Percentiles rank a stretch among this genome's conserved stretches.
These are phyloP conservation scores for Oligia strigilis DNA, from an alignment of 2,888 invertebrate species.

Conservation along the genomic window DNA sequence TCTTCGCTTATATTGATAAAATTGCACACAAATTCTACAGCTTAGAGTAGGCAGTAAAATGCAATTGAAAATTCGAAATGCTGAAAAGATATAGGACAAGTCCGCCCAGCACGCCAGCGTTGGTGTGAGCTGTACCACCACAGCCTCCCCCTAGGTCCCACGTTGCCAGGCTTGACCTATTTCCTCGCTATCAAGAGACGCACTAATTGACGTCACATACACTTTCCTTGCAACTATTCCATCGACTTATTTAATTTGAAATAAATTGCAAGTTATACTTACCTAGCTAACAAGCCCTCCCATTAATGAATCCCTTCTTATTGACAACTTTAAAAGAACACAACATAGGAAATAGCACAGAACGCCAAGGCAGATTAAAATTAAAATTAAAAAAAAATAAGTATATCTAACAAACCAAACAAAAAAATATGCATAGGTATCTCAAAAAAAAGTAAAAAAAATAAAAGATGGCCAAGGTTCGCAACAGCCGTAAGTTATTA, in stretches of 20 bases:
- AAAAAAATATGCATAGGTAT: background rate
- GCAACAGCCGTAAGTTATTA: conserved; percentile 20
- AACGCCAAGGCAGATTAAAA: conserved; percentile 3
- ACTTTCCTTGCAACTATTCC: conserved; percentile 36
- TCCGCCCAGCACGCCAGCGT: conserved; percentile 19
- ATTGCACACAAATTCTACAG: background rate
- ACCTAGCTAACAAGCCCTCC: background rate
- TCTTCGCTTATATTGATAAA: background rate
- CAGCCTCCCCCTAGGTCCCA: conserved; percentile 30
- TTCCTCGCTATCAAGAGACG: conserved; percentile 55
- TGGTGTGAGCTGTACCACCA: conserved; percentile 24
- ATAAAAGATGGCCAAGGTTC: background rate
- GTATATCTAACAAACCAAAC: background rate
- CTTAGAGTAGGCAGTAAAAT: conserved; percentile 15
- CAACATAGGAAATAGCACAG: conserved; percentile 9
- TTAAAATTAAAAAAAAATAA: background rate
- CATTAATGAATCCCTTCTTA: background rate
- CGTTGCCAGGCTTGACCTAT: conserved; percentile 59
- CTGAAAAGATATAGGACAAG: conserved; percentile 36
- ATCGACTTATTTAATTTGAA: background rate
- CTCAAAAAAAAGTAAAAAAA: conserved; percentile 6
- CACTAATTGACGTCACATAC: conserved; percentile 52
- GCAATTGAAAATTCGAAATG: conserved; percentile 5
- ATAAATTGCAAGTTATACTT: background rate
- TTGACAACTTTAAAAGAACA: background rate